Base-by-base conservation (phyloP, 1,140 invertebrate species). In the Stegodyphus mimosarum region DNA sequence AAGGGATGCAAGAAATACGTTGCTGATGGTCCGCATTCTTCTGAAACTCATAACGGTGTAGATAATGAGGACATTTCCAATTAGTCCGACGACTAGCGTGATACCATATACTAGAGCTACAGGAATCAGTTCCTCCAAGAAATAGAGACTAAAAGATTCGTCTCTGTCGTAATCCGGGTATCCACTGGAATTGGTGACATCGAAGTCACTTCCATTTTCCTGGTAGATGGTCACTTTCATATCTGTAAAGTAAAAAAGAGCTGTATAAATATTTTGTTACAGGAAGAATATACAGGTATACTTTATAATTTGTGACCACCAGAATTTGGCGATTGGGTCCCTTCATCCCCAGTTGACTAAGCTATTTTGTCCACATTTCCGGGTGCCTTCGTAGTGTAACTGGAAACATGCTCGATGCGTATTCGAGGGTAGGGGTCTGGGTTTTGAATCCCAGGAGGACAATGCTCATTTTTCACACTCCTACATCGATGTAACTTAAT, bases 1-100 rank as follows among this genome's bases (percentile, higher is more conserved):
- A 49, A 95, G 89, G 88, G 93, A 94, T 5, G 93, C 92, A 33
- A 95, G 90, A 87, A 95, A 95, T 6, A 95, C 92, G 87, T 95
- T 95, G 6, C 94, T 95, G 4, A 94, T 92, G 88, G 89, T 93
- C 86, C 91, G 90, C 90, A 94, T 93, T 72, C 93, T 89, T 72
- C 92, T 73, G 83, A 90, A 90, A 55, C 88, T 87, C 13, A 81
- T 53, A 11, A 89, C 88, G 5, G 87, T 93, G 33, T 93, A 91
- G 71, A 93, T 92, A 71, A 94, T 93, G 66, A 94, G 89, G 18
- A 89, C 89, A 90, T 94, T 92, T 87, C 94, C 94, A 11, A 92
- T 89, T 50, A 94, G 89, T 66, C 94, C 94, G 4, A 94, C 88
- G 60, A 93, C 87, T 83, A 95, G 91, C 2, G 93, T 94, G 17